Conservation (phyloP, 2,888 invertebrate genomes). For the Melieria omissa region DNA sequence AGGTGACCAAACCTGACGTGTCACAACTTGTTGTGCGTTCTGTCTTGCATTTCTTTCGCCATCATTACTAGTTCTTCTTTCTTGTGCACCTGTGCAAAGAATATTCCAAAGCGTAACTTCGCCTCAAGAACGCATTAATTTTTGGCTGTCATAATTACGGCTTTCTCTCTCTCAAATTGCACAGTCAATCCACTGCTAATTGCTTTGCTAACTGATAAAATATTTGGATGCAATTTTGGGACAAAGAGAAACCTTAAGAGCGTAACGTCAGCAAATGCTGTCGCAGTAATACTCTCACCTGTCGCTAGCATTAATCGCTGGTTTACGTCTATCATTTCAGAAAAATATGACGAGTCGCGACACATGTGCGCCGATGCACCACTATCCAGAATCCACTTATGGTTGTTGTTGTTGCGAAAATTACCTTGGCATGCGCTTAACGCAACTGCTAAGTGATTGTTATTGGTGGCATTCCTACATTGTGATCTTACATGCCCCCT, state of each 20-base stretch:
- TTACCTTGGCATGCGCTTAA: not conserved
- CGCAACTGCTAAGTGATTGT: not conserved
- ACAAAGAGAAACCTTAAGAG: too few species aligned
- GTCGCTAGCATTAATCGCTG: too few species aligned
- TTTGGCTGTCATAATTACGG: too few species aligned
- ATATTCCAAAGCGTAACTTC: slow-evolving; percentile 7
- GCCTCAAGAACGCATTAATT: not conserved
- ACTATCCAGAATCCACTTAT: slow-evolving; percentile 19
- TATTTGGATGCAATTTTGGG: too few species aligned
- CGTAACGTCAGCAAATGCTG: too few species aligned
- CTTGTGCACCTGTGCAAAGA: slow-evolving; percentile 11
- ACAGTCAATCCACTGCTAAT: too few species aligned
- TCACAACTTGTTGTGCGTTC: not conserved
- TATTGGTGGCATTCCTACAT: not conserved
- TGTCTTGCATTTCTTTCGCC: slow-evolving; percentile 2
- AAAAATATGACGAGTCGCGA: too few species aligned
- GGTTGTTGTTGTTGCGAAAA: not conserved
- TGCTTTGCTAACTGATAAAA: too few species aligned
- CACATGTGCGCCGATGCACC: slow-evolving; percentile 8
- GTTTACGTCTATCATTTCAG: too few species aligned
- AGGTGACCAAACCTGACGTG: slow-evolving; percentile 19
- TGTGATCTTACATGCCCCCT: slow-evolving; percentile 18
- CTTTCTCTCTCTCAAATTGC: too few species aligned
- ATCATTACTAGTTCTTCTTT: slow-evolving; percentile 8
- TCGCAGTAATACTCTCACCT: too few species aligned